phyloP scores from a whole-genome alignment of 2,797 vertebrate genomes.

The Sus cebifrons region DNA sequence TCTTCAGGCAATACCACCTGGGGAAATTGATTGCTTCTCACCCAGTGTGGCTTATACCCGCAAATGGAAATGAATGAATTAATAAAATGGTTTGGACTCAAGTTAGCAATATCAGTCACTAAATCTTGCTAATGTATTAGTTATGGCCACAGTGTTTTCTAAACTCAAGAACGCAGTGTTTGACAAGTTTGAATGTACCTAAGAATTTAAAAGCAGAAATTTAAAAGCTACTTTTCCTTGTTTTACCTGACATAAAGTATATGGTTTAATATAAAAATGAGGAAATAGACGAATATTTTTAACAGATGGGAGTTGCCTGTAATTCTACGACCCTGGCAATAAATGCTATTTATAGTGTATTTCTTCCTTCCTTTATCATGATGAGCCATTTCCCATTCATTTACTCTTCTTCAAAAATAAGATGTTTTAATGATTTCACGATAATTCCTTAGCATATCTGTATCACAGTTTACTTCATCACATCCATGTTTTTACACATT shows the following conservation, averaged over 20 bases:
- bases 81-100: slow-evolving; percentile 30
- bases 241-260: slow-evolving; percentile 19
- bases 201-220: slow-evolving; percentile 12
- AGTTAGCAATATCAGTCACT: slow-evolving; percentile 3
- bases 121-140: not conserved
- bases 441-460: not conserved
- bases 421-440: not conserved
- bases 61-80: not conserved
- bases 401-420: slow-evolving; percentile 48
- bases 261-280: not conserved
- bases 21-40: not conserved
- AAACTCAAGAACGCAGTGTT: not conserved
- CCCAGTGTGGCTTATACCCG: not conserved
- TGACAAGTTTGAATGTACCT: not conserved
- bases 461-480: slow-evolving; percentile 9
- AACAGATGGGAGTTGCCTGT: not conserved
- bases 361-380: not conserved
- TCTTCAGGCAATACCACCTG: not conserved
- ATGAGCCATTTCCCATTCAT: slow-evolving; percentile 46
- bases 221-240: slow-evolving; percentile 1
- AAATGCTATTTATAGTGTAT: not conserved
- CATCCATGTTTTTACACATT: slow-evolving; percentile 48
- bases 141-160: not conserved
- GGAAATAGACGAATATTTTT: slow-evolving; percentile 24
- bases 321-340: not conserved